Evolutionary conservation across 2,888 invertebrate species (phyloP), one percentile per base, ranked within the genome.

Genomic region (Noctua fimbriata): DNA sequence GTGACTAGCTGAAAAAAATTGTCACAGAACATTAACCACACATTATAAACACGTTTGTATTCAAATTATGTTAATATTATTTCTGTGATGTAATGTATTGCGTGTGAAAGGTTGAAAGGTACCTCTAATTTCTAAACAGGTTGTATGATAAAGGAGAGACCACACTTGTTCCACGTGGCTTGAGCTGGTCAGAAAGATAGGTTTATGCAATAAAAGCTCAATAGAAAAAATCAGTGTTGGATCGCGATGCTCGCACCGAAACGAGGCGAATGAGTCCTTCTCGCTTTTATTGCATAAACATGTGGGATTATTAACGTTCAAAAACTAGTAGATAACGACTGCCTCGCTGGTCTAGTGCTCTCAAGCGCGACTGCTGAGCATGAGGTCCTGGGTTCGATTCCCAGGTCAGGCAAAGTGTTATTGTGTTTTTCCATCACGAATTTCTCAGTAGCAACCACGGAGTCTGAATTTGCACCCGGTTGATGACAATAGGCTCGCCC

Each of bases 11-110:
- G 12, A 47, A 69, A 47, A 69, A 66, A 52, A 52, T 36, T 79
- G 12, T 70, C 49, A 44, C 16, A 36, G 2, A 7, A 63, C 52
- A 69, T 79, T 60, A 84, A 18, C 16, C 4, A 79, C 60, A 72
- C 71, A 32, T 84, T 24, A 79, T 65, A 52, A 71, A 79, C 58
- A 66, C 49, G 12, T 58, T 78, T 81, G 14, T 49, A 36, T 52
- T 44, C 32, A 58, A 77, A 71, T 71, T 70, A 67, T 67, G 28
- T 36, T 24, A 41, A 67, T 78, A 32, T 55, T 65, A n/a, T 44
- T 83, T 60, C 1, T 21, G 21, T 63, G 21, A 16, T 16, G 10
- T 66, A 16, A 65, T 7, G 36, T 10, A 28, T 78, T 83, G 65
- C 81, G 83, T 83, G 83, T 41, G 12, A 69, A 0, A n/a, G 28